Base-by-base conservation (phyloP, 2,888 invertebrate species). In the Zaprionus obscuricornis region DNA sequence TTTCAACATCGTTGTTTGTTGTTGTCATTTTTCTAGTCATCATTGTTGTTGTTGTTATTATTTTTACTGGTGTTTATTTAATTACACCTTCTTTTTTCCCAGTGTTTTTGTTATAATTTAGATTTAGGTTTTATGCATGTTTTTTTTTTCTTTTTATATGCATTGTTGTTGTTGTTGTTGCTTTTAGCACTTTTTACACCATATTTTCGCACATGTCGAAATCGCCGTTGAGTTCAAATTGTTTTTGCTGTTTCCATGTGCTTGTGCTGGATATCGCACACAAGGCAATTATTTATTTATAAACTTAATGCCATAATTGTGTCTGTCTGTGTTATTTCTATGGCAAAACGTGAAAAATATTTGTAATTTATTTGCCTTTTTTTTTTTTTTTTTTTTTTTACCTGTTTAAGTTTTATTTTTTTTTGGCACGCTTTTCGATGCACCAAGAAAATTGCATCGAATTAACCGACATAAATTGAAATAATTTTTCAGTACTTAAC, bases 1-100 rank as follows among this genome's bases (percentile, higher is more conserved):
- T 88, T 88, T 88, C 88, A 87, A 87, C 88, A 88, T 86, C 74
- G 65, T 74, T 76, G 69, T 37, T 40, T 57, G 49, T 70, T 37
- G 42, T 43, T 54, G 58, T 57, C 37, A 45, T 43, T 52, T 14
- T 56, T 26, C 46, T 47, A 18, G 58, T 55, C 26, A 17, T 43
- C 37, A 36, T 50, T 47, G 47, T 40, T 40, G 34, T 18, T 40
- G 13, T 40, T 36, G 33, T 40, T 46, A 31, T 54, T 40, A 26
- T 37, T 66, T 31, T 66, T 59, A 26, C 26, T 67, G 40, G 42
- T 56, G 63, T 60, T 65, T 57, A 56, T 81, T 76, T 73, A 79
- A 77, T 81, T 73, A 70, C 74, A 58, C 26, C 59, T 55, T 66
- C 65, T 64, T 50, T 83, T 60, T 58, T 67, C 72, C 34, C 72